Conservation (phyloP, 2,888 invertebrate genomes). For the Lamellibrachia columna region DNA sequence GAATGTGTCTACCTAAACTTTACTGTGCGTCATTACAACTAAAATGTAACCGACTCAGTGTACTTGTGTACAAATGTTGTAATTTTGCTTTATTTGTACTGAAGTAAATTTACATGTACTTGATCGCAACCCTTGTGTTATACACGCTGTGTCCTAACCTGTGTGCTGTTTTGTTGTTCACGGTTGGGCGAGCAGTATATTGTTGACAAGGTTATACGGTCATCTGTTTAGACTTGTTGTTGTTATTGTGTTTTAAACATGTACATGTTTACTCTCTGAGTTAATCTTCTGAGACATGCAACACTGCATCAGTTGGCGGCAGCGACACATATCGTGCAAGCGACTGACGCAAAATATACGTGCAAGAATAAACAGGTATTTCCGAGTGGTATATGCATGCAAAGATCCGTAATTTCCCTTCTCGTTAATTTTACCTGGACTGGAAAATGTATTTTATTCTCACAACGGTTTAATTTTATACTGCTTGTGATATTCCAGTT, state of each 20-base stretch:
- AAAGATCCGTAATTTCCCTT: not conserved
- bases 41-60: not conserved
- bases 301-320: not conserved
- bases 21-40: not conserved
- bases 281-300: not conserved
- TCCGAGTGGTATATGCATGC: not conserved
- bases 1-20: not conserved
- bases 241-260: conserved; percentile 1
- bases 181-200: not conserved
- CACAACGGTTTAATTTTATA: not conserved
- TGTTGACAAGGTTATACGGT: not conserved
- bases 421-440: not conserved
- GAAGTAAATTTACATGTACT: not conserved
- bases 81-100: not conserved
- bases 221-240: not conserved
- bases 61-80: not conserved
- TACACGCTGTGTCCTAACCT: not conserved
- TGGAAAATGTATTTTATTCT: not conserved
- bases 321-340: not conserved
- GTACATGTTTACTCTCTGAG: not conserved
- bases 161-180: not conserved
- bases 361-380: not conserved
- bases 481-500: not conserved
- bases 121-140: not conserved
- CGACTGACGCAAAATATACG: not conserved